phyloP scores from a whole-genome alignment of 2,888 invertebrate species.

The Muschampia plurimacula region DNA sequence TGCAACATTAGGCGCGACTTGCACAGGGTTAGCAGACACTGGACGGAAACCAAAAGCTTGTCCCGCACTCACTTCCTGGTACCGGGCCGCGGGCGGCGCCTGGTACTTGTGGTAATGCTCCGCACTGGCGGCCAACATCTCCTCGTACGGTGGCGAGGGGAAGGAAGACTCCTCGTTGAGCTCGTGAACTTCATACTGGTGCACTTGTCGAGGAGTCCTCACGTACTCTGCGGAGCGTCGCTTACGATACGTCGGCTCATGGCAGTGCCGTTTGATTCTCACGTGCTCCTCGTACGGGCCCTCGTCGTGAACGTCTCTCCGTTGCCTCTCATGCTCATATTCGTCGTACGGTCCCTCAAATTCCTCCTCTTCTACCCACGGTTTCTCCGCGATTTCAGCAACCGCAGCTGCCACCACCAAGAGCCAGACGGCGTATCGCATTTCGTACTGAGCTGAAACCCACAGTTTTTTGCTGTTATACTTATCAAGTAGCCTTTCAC shows the following conservation, averaged over 20 bases:
- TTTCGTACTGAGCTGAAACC: constrained; percentile 61
- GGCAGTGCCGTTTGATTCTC: constrained; percentile 65
- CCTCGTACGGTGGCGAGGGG: constrained; percentile 69
- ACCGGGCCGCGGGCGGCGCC: constrained; percentile 55
- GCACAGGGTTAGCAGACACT: constrained; percentile 30
- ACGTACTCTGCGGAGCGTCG: constrained; percentile 51
- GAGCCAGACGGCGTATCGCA: constrained; percentile 67
- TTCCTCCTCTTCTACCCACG: constrained; percentile 71
- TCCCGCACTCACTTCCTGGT: constrained; percentile 54
- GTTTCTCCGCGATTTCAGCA: constrained; percentile 63
- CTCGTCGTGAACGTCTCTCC: constrained; percentile 59
- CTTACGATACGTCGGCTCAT: constrained; percentile 48
- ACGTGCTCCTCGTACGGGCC: constrained; percentile 66
- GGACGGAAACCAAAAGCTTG: constrained; percentile 50
- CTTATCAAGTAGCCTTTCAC: constrained; percentile 67
- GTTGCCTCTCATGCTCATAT: constrained; percentile 53
- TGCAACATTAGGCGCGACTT: constrained; percentile 24
- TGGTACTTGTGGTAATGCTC: constrained; percentile 76
- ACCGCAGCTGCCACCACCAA: constrained; percentile 58
- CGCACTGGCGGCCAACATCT: constrained; percentile 78
- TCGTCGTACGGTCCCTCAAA: constrained; percentile 61
- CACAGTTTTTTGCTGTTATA: constrained; percentile 72
- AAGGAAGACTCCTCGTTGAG: constrained; percentile 58
- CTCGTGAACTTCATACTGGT: constrained; percentile 79
- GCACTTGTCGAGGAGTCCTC: constrained; percentile 65